Percentiles rank a stretch among this genome's conserved stretches.
These are phyloP conservation scores for Exephanes ischioxanthus DNA, from an alignment of 2,888 invertebrate species.

Conservation along the genomic window DNA sequence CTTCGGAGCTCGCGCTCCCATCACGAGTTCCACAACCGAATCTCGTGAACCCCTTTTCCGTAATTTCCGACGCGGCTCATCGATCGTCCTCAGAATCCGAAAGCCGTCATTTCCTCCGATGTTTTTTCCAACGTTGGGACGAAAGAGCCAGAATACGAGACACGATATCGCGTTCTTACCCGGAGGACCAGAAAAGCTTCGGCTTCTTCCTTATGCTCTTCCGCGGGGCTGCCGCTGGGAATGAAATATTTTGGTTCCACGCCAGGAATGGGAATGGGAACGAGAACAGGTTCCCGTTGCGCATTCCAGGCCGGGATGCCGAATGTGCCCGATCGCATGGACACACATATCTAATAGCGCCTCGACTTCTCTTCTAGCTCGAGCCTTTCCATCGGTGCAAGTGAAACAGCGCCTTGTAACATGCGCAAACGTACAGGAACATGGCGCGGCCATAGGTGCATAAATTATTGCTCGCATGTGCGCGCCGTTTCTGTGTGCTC, in stretches of 20 bases:
- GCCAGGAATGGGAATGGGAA: conserved; percentile 76
- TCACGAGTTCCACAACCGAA: conserved; percentile 52
- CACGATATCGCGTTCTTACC: background rate
- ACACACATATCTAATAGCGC: conserved; percentile 71
- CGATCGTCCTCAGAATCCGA: conserved; percentile 26
- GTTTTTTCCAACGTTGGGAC: background rate
- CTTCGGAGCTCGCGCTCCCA: background rate
- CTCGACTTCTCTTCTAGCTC: conserved; percentile 64
- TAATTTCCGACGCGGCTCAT: background rate
- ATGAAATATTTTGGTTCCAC: conserved; percentile 78
- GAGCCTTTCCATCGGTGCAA: background rate
- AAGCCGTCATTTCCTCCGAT: background rate
- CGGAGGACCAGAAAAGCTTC: background rate
- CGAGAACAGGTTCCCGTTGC: conserved; percentile 81
- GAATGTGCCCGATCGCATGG: conserved; percentile 73
- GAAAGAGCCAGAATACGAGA: background rate
- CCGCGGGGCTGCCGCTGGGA: conserved; percentile 10
- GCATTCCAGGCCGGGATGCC: conserved; percentile 79
- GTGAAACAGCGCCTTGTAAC: conserved; percentile 51
- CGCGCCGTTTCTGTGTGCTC: background rate
- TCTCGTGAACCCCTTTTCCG: conserved; percentile 36
- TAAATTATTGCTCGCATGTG: conserved; percentile 28
- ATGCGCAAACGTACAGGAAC: background rate
- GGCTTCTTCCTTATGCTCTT: background rate
- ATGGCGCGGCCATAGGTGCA: background rate